These are phyloP conservation scores for Aspiorhynchus laticeps DNA, from an alignment of 2,113 vertebrate genomes.

Conservation along the genomic window DNA sequence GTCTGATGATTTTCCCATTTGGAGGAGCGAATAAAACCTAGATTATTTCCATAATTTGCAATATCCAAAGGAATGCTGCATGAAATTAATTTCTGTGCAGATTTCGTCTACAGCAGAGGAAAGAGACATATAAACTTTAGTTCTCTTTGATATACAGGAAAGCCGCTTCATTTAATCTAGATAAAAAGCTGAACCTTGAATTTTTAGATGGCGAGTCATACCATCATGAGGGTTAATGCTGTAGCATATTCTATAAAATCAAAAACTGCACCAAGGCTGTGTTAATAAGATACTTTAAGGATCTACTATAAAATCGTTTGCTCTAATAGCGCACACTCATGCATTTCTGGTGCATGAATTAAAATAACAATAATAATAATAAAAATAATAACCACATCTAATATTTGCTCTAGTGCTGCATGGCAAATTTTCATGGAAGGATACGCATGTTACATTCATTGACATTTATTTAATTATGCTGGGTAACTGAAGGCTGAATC, in stretches of 20 bases:
- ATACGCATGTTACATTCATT: neutral
- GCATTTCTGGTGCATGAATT: neutral
- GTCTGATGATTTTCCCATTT: conserved; percentile 64
- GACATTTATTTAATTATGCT: conserved; percentile 11
- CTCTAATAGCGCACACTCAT: neutral
- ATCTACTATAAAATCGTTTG: neutral
- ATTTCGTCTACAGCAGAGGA: conserved; percentile 53
- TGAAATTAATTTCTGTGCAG: conserved; percentile 69
- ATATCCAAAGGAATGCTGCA: conserved; percentile 70
- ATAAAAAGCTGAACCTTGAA: neutral
- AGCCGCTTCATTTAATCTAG: conserved; percentile 1
- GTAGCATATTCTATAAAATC: neutral
- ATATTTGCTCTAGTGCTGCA: neutral
- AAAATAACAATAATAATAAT: neutral
- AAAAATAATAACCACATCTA: neutral
- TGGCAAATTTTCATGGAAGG: neutral
- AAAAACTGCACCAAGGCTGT: neutral
- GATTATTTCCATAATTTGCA: conserved; percentile 65
- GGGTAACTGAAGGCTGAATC: conserved; percentile 1
- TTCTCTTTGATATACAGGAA: neutral
- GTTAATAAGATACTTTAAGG: neutral
- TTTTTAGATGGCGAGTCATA: neutral
- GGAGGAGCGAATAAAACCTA: conserved; percentile 49
- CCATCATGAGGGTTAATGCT: neutral
- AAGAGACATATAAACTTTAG: conserved; percentile 21